These are phyloP conservation scores for Lagocephalus sceleratus DNA, from an alignment of 2,797 vertebrate species.

Conservation along the genomic window DNA sequence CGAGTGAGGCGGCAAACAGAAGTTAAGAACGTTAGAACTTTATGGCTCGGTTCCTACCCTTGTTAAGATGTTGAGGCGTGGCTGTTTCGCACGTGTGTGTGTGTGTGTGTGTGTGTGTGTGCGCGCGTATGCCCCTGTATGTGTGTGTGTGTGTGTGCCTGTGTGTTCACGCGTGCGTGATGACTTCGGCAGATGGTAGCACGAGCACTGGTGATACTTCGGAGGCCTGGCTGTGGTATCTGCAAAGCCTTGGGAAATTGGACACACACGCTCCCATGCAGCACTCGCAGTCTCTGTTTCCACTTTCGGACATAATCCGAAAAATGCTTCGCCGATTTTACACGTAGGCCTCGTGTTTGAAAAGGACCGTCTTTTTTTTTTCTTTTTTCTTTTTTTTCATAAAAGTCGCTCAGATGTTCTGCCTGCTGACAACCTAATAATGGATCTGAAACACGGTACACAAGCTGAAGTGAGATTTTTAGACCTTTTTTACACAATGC, in stretches of 20 bases:
- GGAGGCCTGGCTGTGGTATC: constrained; percentile 69
- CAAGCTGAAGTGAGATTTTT: constrained; percentile 17
- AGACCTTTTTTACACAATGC: neutral
- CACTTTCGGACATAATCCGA: constrained; percentile 53
- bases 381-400: constrained; percentile 6
- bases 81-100: constrained; percentile 56
- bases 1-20: constrained; percentile 40
- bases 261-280: constrained; percentile 58
- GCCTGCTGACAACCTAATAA: constrained; percentile 20
- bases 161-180: constrained; percentile 24
- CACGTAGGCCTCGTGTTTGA: constrained; percentile 38
- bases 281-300: constrained; percentile 57
- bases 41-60: constrained; percentile 58
- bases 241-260: constrained; percentile 65
- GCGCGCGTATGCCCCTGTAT: constrained; percentile 4
- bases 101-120: constrained; percentile 16
- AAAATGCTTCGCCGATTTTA: constrained; percentile 43
- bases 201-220: constrained; percentile 68
- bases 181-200: constrained; percentile 70
- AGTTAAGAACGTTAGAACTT: constrained; percentile 53
- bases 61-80: constrained; percentile 54
- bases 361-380: constrained; percentile 15
- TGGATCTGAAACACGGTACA: constrained; percentile 17
- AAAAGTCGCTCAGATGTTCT: constrained; percentile 25
- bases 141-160: neutral